phyloP scores from a whole-genome alignment of 2,888 invertebrate species.

The Dryobotodes eremita region DNA sequence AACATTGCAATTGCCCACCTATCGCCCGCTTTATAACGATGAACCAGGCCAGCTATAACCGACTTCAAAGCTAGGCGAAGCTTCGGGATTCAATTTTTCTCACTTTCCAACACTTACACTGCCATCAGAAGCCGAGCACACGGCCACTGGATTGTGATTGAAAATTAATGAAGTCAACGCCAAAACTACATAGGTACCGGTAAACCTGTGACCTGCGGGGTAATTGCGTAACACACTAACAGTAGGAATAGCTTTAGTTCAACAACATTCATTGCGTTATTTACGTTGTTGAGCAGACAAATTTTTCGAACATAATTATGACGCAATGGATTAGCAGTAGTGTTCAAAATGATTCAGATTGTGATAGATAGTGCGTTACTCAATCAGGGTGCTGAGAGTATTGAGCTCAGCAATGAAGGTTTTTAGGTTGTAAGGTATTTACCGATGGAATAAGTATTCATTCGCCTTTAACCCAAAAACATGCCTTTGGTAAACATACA shows the following conservation, averaged over 20 bases:
- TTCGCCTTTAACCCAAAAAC: not conserved
- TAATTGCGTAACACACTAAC: too few species aligned
- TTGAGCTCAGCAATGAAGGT: not conserved
- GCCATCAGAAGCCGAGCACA: slow-evolving; percentile 41
- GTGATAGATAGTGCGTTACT: too few species aligned
- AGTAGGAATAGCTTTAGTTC: too few species aligned
- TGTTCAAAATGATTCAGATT: too few species aligned
- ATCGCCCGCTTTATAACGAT: not conserved
- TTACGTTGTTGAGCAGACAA: too few species aligned
- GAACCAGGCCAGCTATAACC: not conserved
- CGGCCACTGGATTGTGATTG: slow-evolving; percentile 54
- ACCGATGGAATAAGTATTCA: too few species aligned
- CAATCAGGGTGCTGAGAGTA: too few species aligned
- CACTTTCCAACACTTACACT: slow-evolving; percentile 30
- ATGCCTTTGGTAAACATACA: not conserved
- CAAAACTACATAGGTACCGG: not conserved
- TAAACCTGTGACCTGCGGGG: not conserved
- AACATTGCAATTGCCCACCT: not conserved
- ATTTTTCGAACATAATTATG: too few species aligned
- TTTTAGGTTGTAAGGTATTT: not conserved
- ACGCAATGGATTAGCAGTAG: too few species aligned
- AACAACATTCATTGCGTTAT: too few species aligned
- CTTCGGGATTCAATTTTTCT: slow-evolving; percentile 38
- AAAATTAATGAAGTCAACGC: slow-evolving; percentile 45
- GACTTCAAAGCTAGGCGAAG: not conserved